Evolutionary conservation across 1,140 invertebrate genomes (phyloP).

Genomic region (Plectrocnemia conspersa): DNA sequence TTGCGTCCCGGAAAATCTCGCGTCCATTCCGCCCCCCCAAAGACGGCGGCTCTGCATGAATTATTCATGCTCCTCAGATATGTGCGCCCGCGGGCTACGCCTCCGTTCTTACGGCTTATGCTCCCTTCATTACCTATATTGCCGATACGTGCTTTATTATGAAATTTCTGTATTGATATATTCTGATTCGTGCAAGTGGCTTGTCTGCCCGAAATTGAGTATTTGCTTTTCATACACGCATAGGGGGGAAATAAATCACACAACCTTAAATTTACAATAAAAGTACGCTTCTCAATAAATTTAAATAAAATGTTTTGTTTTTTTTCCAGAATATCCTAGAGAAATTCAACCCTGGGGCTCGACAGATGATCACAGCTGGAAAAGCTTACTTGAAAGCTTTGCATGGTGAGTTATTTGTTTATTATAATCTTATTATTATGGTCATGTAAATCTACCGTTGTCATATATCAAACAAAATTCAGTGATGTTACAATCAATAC

Average conservation of each 20-base stretch:
- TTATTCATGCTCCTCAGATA: conserved; percentile 13
- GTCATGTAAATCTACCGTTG: no score
- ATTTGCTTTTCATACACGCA: no score
- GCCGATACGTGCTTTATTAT: conserved; percentile 14
- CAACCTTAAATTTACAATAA: no score
- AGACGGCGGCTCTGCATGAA: conserved; percentile 6
- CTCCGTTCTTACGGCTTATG: no score
- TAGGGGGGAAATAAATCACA: no score
- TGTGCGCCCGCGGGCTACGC: no score
- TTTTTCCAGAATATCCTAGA: conserved; percentile 88
- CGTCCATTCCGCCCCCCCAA: background rate
- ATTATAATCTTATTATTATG: no score
- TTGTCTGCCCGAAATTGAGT: no score
- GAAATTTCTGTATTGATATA: no score
- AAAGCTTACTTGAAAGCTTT: conserved; percentile 89
- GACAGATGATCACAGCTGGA: conserved; percentile 87
- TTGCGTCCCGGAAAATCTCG: conserved; percentile 18
- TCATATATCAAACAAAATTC: no score
- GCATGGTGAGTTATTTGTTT: conserved; percentile 80
- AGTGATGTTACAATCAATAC: no score
- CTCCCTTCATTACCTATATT: conserved; percentile 13
- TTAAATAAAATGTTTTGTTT: conserved; percentile 32
- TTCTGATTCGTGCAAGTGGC: no score
- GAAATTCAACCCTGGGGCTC: conserved; percentile 87
- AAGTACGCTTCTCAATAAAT: background rate